These are phyloP conservation scores for Atethmia centrago DNA, from an alignment of 2,888 invertebrate species.

Conservation along the genomic window DNA sequence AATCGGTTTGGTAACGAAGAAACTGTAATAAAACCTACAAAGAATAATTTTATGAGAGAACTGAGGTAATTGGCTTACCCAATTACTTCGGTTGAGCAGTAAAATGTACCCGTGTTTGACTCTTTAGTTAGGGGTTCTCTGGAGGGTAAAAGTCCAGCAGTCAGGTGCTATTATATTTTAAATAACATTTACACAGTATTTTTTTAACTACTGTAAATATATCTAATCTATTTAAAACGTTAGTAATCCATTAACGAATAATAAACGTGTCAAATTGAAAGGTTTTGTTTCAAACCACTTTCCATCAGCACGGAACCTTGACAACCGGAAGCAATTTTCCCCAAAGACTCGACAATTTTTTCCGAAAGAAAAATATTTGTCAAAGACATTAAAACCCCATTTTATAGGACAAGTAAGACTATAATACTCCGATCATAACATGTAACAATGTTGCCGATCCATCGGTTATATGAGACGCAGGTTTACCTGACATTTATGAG, in stretches of 20 bases:
- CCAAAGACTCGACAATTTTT: not conserved
- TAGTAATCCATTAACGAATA: constrained; percentile 38
- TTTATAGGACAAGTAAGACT: not conserved
- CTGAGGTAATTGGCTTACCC: constrained; percentile 10
- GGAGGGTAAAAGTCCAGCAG: not conserved
- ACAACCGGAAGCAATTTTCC: constrained; percentile 1
- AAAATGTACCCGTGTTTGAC: constrained; percentile 3
- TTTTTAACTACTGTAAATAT: constrained; percentile 5
- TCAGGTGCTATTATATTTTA: constrained; percentile 7
- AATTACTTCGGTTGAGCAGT: constrained; percentile 4
- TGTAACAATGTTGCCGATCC: constrained; percentile 21
- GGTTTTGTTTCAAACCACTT: constrained; percentile 5
- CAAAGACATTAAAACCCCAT: not conserved
- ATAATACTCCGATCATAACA: constrained; percentile 21
- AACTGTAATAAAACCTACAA: constrained; percentile 21
- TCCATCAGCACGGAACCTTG: not conserved
- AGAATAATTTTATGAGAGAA: constrained; percentile 29
- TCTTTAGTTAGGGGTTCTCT: not conserved
- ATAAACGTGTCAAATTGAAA: constrained; percentile 7
- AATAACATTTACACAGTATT: constrained; percentile 5
- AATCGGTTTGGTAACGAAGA: constrained; percentile 28
- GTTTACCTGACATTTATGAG: constrained; percentile 53
- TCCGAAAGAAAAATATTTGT: not conserved
- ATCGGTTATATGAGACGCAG: constrained; percentile 28
- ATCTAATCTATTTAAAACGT: constrained; percentile 37